Evolutionary conservation across 2,888 invertebrate species (phyloP).

Genomic region (Seladonia tumulorum): DNA sequence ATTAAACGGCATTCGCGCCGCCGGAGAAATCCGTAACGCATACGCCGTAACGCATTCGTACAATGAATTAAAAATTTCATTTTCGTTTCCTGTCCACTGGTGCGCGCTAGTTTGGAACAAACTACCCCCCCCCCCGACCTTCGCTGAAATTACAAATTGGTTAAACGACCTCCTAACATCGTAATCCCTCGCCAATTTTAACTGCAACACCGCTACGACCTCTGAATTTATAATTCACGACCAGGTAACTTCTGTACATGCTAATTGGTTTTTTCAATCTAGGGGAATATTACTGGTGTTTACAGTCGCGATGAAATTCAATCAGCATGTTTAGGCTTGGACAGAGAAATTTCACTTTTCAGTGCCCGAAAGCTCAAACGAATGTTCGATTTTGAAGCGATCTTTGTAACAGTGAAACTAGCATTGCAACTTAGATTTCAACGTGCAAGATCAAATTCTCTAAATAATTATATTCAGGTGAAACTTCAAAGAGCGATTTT

Average conservation of each 20-base stretch:
- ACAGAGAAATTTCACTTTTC: background rate
- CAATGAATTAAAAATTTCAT: constrained; percentile 5
- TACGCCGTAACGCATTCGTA: background rate
- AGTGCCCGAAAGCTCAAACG: background rate
- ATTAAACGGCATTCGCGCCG: background rate
- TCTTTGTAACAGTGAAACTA: background rate
- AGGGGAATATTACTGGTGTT: background rate
- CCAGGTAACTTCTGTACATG: background rate
- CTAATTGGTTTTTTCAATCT: constrained; percentile 6
- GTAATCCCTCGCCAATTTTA: constrained; percentile 15
- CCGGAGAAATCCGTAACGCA: background rate
- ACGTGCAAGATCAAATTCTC: background rate
- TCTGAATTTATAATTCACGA: constrained; percentile 10
- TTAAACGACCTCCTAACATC: constrained; percentile 9
- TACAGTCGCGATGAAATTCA: background rate
- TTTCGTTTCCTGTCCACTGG: background rate
- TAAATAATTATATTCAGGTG: background rate
- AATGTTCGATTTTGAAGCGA: background rate
- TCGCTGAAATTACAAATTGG: constrained; percentile 17
- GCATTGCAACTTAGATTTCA: background rate
- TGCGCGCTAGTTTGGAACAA: background rate
- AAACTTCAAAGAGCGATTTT: background rate
- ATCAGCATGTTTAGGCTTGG: background rate
- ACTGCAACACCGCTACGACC: constrained; percentile 1
- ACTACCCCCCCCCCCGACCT: background rate